Base-by-base conservation (phyloP, 2,888 invertebrate genomes). In the Nebria brevicollis region DNA sequence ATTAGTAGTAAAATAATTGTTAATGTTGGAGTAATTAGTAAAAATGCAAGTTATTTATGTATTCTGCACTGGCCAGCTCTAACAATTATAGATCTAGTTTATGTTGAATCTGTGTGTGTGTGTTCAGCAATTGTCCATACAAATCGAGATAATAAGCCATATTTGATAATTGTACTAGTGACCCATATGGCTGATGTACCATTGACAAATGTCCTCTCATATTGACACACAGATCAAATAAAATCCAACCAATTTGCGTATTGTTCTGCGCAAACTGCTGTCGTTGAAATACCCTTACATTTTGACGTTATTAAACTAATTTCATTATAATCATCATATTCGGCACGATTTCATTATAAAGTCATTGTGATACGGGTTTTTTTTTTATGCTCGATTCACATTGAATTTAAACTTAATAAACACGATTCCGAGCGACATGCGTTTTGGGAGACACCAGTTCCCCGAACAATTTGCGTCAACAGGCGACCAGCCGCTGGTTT, bases 91-190 rank as follows among this genome's bases (percentile, higher is more conserved):
- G 34, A 34, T 54, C 54, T 13, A 8, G 54, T 54, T 13, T 54
- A 8, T 34, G 54, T 54, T 54, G 54, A 13, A 54, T 43, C 43
- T 43, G 43, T 54, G 54, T 54, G 54, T 54, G 2, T 54, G 54
- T 8, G 54, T 54, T 54, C 13, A 13, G 70, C 4, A 15, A 70
- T 70, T 70, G 70, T 70, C 26, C 70, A 70, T 70, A 70, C 25
- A 34, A 13, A 70, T 70, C 70, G 11, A 70, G 70, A 70, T 70
- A 70, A 70, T 70, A 70, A 70, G 20, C 15, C 70, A 70, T 70
- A 34, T 70, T 70, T 70, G 70, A 70, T 34, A 34, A 70, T 70
- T 11, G 70, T 10, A 70, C 54, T 13, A 70, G 70, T 70, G 70
- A 70, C 34, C 70, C 70, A 70, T 25, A 25, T 70, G 70, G 70